Base-by-base conservation (phyloP, 2,888 invertebrate species). In the Diarsia mendica region DNA sequence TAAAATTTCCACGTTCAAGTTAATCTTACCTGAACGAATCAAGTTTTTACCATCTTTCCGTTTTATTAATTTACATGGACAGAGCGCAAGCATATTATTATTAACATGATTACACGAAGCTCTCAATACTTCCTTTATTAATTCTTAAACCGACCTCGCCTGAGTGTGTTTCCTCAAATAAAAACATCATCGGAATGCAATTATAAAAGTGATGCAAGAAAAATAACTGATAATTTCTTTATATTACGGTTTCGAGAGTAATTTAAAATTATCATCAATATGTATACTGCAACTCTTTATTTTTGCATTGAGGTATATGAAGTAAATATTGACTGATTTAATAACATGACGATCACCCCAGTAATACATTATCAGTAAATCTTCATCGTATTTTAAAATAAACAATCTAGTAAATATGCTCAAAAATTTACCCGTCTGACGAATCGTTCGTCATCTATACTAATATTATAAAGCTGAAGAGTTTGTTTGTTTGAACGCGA, bases 121-220 rank as follows among this genome's bases (percentile, higher is more conserved):
- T 89, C 80, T 85, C 78, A 82, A 86, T 85, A 91, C 87, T 92
- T 92, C 91, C 91, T 91, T 88, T 88, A 89, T 85, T 85, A 87
- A 89, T 90, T 90, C 82, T 84, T 83, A 83, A 86, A 89, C 76
- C 74, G 77, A 85, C 84, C 86, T 90, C 85, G 83, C 87, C 85
- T 89, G 87, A 86, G 78, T 80, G 84, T 61, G 81, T 89, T 92
- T 92, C 91, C 90, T 89, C 72, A 83, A 87, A 88, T 87, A 87
- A 81, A 67, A 85, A 70, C 73, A 80, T 76, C 80, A 83, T 55
- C 72, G 72, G 67, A 75, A 85, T 80, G 75, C 74, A 80, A 82
- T 83, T 80, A 83, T 75, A 75, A 79, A 72, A 79, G 68, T 51
- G 28, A 46, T 84, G 28, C 51, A 51, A 74, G 65, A 65, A 75